Conservation (phyloP, 2,888 invertebrate genomes). For the Apodemia hepburni region DNA sequence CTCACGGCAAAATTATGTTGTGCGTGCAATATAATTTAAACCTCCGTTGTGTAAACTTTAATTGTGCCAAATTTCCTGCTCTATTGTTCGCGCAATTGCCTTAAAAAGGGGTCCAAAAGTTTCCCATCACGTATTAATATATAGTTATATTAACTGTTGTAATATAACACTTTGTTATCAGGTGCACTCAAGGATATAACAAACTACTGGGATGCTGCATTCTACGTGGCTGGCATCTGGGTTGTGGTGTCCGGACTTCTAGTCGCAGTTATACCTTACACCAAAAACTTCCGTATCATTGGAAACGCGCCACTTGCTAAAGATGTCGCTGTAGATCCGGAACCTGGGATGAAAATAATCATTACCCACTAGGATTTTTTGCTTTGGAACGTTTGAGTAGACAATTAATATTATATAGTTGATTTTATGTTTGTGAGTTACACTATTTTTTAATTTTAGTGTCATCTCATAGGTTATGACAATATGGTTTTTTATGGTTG, state of each 20-base stretch:
- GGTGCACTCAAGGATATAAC: conserved; percentile 81
- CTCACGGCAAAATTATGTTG: too few species aligned
- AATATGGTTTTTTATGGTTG: not conserved
- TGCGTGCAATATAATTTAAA: too few species aligned
- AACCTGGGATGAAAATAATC: conserved; percentile 66
- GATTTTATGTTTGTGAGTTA: not conserved
- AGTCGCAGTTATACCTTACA: conserved; percentile 83
- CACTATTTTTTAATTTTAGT: not conserved
- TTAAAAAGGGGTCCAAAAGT: too few species aligned
- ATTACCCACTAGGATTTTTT: conserved; percentile 54
- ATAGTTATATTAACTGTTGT: too few species aligned
- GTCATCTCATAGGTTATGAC: not conserved
- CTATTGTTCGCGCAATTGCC: too few species aligned
- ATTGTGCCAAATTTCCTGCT: too few species aligned
- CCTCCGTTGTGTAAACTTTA: too few species aligned
- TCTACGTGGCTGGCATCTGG: conserved; percentile 90
- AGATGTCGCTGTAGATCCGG: conserved; percentile 64
- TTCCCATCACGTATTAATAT: too few species aligned
- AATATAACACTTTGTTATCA: conserved; percentile 35
- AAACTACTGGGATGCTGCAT: conserved; percentile 87
- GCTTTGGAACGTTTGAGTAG: conserved; percentile 14
- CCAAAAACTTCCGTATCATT: conserved; percentile 82
- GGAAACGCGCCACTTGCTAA: conserved; percentile 71
- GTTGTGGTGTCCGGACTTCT: conserved; percentile 88
- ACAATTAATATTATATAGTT: not conserved